Evolutionary conservation across 2,888 invertebrate genomes (phyloP), one percentile per base, ranked within the genome.

Genomic region (Drosophila tanythrix): DNA sequence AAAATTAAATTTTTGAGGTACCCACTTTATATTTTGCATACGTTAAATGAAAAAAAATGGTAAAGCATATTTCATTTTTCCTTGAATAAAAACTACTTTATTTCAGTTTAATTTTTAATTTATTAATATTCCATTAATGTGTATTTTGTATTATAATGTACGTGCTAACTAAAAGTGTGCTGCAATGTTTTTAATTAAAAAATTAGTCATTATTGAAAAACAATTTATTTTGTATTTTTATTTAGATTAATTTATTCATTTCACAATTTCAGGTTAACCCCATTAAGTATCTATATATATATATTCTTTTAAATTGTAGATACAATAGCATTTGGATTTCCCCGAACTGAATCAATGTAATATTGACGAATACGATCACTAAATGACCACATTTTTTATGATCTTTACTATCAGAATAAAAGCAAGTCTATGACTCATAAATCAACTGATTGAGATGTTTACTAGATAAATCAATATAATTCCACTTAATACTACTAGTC

Each of bases 371-470:
- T 73, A 89, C 91, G 90, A 91, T 89, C 88, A 91, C 91, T 83
- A 89, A 91, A 91, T 92, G 92, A 92, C 91, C 91, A 92, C 91
- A 91, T 91, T 90, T 91, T 88, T 78, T 88, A 88, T 64, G 68
- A 74, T 71, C 77, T 85, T 61, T 74, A 76, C 74, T 76, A 66
- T 67, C 63, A 62, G 38, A 50, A 72, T 71, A 55, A 50, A 69
- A 71, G 40, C 63, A 71, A 62, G 70, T 52, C 59, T 36, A n/a
- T 29, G 68, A 76, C 65, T 60, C 64, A 57, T 60, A 60, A 57
- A 27, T 51, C 51, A 70, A 53, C 51, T 51, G 50, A 60, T 62
- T 58, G 50, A 40, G 25, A 81, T 69, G 59, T 69, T 78, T 61
- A 77, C 68, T 83, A 87, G 85, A 60, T 82, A 81, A 87, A 87